Evolutionary conservation across 2,888 invertebrate species (phyloP), one percentile per base, ranked within the genome.

Genomic region (Deilephila porcellus): DNA sequence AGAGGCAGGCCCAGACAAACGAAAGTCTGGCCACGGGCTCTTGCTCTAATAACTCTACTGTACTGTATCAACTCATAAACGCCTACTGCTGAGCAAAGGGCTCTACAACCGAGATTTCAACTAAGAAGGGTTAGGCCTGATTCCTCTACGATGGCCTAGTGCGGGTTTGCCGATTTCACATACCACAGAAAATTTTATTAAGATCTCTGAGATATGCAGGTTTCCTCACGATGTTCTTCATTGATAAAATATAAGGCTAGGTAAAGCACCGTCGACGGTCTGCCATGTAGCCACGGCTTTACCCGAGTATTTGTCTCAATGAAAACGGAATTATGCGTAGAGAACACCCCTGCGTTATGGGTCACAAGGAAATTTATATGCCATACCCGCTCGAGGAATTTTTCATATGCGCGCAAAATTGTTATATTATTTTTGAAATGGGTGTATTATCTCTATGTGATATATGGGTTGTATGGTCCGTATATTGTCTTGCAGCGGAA

Each of bases 281-380:
- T 25, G 25, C 64, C 20, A 45, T 59, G 59, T 34, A 67, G 59
- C 56, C 72, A 64, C 79, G 77, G 78, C 74, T 77, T 90, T 89
- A 89, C 91, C 91, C 89, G 91, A 90, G 91, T 93, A 93, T 94
- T 94, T 93, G 93, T 93, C 92, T 93, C 93, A 93, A 93, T 93
- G 91, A 92, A 93, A 93, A 91, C 84, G 88, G 90, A 92, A 93
- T 93, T 93, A 93, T 88, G 91, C 88, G 83, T 80, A 77, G 82
- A 45, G 84, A 85, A 87, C 88, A 87, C 88, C 89, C 89, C 85
- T 78, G 82, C 75, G 82, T 86, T 85, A 84, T 84, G 89, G 89
- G 87, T 88, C 89, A 88, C 86, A 84, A 77, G 79, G 74, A 86
- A 90, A 92, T 92, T 90, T 92, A 92, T 91, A 86, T 83, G 83